phyloP scores from a whole-genome alignment of 2,888 invertebrate species.

The Cataglyphis livida region DNA sequence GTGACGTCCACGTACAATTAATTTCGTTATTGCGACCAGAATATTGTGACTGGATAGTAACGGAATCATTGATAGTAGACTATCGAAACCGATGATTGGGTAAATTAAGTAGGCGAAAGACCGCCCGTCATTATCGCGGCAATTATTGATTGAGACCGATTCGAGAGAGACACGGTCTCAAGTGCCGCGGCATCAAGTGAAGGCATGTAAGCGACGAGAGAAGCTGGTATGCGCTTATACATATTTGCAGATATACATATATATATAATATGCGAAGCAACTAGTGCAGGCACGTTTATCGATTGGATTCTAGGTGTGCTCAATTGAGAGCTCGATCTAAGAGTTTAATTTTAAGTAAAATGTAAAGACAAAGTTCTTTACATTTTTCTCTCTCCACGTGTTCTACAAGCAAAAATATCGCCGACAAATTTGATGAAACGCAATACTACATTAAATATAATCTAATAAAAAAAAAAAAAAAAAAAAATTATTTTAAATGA shows the following conservation, averaged over 20 bases:
- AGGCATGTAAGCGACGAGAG: background rate
- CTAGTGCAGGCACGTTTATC: background rate
- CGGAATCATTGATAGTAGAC: background rate
- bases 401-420: background rate
- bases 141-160: constrained; percentile 29
- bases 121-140: constrained; percentile 7
- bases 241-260: background rate
- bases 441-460: background rate
- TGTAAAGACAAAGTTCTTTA: background rate
- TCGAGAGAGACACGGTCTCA: background rate
- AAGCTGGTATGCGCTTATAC: background rate
- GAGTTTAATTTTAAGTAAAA: background rate
- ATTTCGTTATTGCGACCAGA: constrained; percentile 2
- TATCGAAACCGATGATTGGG: background rate
- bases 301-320: constrained; percentile 16
- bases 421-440: background rate
- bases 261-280: background rate
- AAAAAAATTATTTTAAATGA: background rate
- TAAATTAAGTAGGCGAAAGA: constrained; percentile 1
- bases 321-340: background rate
- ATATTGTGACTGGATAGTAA: background rate
- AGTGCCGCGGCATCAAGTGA: background rate
- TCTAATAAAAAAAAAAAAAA: too few relatives aligned
- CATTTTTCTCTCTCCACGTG: background rate
- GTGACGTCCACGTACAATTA: background rate